phyloP scores from a whole-genome alignment of 23 tunicate genomes.

The Botrylloides violaceus region DNA sequence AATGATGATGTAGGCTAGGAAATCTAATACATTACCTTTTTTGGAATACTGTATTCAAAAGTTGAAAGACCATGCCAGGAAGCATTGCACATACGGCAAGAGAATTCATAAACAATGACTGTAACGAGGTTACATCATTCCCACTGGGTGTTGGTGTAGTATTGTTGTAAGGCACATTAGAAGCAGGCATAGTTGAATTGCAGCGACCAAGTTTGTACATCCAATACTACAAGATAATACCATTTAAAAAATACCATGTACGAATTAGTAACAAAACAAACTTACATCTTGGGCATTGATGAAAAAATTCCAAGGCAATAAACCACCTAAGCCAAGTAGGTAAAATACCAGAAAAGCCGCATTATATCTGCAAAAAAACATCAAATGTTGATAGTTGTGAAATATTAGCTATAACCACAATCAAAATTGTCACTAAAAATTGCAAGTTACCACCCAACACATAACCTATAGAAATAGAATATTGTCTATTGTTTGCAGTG shows the following conservation, averaged over 20 bases:
- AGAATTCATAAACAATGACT: constrained; percentile 43
- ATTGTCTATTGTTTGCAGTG: too few relatives aligned
- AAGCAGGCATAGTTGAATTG: constrained; percentile 28
- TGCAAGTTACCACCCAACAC: too few relatives aligned
- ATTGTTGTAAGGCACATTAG: background rate
- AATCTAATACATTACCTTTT: constrained; percentile 36
- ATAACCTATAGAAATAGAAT: too few relatives aligned
- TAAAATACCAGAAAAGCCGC: constrained; percentile 44
- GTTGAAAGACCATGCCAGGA: constrained; percentile 56
- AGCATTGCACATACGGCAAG: constrained; percentile 81
- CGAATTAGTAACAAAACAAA: background rate
- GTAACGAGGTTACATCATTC: constrained; percentile 22
- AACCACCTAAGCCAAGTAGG: constrained; percentile 67
- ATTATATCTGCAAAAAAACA: constrained; percentile 30
- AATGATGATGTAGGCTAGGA: too few relatives aligned
- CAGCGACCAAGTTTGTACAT: constrained; percentile 49
- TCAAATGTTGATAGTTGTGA: too few relatives aligned
- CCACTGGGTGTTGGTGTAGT: background rate
- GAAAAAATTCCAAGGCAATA: constrained; percentile 92
- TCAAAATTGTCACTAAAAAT: too few relatives aligned
- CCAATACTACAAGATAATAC: constrained; percentile 46
- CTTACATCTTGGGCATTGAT: constrained; percentile 84
- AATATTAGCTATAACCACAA: too few relatives aligned
- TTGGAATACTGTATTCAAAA: constrained; percentile 62
- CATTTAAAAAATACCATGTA: background rate